Conservation (phyloP, 2,797 vertebrate genomes). For the Takifugu rubripes region DNA sequence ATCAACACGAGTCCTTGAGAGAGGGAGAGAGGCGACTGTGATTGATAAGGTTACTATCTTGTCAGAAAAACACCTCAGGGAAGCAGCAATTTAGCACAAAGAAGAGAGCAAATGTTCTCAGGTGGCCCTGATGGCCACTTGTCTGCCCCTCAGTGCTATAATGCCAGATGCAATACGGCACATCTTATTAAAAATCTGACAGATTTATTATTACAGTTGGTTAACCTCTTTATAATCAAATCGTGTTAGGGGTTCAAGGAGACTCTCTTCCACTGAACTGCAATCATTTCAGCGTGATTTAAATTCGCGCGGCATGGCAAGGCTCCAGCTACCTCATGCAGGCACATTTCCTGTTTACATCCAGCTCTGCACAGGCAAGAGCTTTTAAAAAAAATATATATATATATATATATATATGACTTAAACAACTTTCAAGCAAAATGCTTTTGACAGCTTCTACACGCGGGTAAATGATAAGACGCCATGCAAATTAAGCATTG, state of each 20-base stretch:
- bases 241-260: slow-evolving; percentile 64
- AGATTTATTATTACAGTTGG: slow-evolving; percentile 73
- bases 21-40: slow-evolving; percentile 51
- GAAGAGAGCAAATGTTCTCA: slow-evolving; percentile 50
- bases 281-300: slow-evolving; percentile 54
- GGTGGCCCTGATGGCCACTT: slow-evolving; percentile 55
- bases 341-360: slow-evolving; percentile 47
- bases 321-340: slow-evolving; percentile 25
- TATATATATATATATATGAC: neutral
- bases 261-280: slow-evolving; percentile 52
- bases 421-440: slow-evolving; percentile 6
- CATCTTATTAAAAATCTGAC: slow-evolving; percentile 64
- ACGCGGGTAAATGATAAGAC: slow-evolving; percentile 36
- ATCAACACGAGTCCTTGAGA: slow-evolving; percentile 61
- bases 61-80: slow-evolving; percentile 48
- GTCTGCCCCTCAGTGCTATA: slow-evolving; percentile 44
- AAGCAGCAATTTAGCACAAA: slow-evolving; percentile 51
- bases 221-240: slow-evolving; percentile 71
- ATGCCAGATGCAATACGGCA: slow-evolving; percentile 51
- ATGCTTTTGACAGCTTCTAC: slow-evolving; percentile 24
- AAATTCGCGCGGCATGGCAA: slow-evolving; percentile 33
- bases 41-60: slow-evolving; percentile 68
- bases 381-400: slow-evolving; percentile 11
- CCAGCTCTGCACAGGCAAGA: slow-evolving; percentile 19
- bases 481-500: slow-evolving; percentile 20